A percentile compares a stretch with the other conserved stretches of the same genome.
phyloP scores from a whole-genome alignment of 1,140 invertebrate species.

The Globodera rostochiensis region DNA sequence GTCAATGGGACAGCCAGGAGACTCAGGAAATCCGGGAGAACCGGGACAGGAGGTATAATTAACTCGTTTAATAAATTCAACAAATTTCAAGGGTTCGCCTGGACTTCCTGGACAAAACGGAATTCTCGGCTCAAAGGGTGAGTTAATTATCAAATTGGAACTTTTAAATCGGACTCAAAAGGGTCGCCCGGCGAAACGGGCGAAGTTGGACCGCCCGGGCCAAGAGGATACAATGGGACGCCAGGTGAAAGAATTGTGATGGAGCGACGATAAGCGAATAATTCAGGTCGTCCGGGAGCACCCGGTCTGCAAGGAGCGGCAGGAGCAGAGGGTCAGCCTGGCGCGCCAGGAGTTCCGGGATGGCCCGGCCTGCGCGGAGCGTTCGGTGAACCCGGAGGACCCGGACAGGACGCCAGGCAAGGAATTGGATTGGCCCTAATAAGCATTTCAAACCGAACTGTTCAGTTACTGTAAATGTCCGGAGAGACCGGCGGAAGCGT shows the following conservation, averaged over 20 bases:
- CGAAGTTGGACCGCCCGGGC: constrained; percentile 11
- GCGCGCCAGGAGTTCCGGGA: not conserved
- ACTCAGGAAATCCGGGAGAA: constrained; percentile 1
- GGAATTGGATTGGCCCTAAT: not conserved
- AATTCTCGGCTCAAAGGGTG: constrained; percentile 10
- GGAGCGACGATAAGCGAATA: not conserved
- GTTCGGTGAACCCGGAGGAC: constrained; percentile 13
- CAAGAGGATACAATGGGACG: constrained; percentile 16
- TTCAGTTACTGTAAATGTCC: constrained; percentile 20
- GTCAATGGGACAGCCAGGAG: not conserved
- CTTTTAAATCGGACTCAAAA: not conserved
- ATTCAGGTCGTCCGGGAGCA: constrained; percentile 9
- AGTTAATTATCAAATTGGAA: not conserved
- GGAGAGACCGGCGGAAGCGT: not conserved
- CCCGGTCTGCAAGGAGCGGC: constrained; percentile 7
- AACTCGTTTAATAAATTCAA: not conserved
- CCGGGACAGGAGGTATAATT: not conserved
- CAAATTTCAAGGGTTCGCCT: not conserved
- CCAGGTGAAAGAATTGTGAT: not conserved
- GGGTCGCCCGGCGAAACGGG: not conserved
- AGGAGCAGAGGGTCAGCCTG: not conserved
- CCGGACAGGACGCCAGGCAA: constrained; percentile 16
- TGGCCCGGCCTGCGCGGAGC: constrained; percentile 17
- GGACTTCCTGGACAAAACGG: constrained; percentile 9
- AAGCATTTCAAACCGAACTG: not conserved